Conservation (phyloP, 2,888 invertebrate species). For the Cataglyphis altisquamis region DNA sequence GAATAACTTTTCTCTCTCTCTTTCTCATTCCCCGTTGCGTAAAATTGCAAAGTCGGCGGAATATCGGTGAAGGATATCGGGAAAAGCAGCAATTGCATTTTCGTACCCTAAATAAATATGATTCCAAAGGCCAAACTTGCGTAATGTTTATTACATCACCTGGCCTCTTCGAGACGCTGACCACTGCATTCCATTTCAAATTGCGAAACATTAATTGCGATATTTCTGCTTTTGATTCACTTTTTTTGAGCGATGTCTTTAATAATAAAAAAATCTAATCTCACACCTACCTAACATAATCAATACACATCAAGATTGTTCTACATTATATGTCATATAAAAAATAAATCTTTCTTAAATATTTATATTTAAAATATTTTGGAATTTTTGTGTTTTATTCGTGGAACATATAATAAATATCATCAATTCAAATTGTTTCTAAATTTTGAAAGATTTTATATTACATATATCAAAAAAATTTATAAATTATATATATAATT, state of each 20-base stretch:
- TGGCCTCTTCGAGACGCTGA: slow-evolving; percentile 46
- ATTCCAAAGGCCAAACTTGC: slow-evolving; percentile 64
- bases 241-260: background rate
- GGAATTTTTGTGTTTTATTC: too few species aligned
- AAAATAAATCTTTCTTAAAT: background rate
- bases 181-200: slow-evolving; percentile 40
- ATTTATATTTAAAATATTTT: too few species aligned
- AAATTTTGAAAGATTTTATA: background rate
- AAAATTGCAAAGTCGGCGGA: slow-evolving; percentile 60
- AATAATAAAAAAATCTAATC: background rate
- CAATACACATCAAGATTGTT: background rate
- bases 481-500: background rate
- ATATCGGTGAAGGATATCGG: slow-evolving; percentile 38
- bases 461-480: background rate
- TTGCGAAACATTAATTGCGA: slow-evolving; percentile 57
- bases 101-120: slow-evolving; percentile 38
- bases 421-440: background rate
- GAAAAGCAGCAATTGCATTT: slow-evolving; percentile 36
- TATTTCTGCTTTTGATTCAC: background rate
- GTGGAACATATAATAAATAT: background rate
- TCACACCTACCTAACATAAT: background rate
- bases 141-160: slow-evolving; percentile 63
- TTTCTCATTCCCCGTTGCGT: slow-evolving; percentile 27
- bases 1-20: background rate
- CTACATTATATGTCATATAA: background rate